phyloP scores from a whole-genome alignment of 1,140 invertebrate genomes.

The Mylabris phalerata region DNA sequence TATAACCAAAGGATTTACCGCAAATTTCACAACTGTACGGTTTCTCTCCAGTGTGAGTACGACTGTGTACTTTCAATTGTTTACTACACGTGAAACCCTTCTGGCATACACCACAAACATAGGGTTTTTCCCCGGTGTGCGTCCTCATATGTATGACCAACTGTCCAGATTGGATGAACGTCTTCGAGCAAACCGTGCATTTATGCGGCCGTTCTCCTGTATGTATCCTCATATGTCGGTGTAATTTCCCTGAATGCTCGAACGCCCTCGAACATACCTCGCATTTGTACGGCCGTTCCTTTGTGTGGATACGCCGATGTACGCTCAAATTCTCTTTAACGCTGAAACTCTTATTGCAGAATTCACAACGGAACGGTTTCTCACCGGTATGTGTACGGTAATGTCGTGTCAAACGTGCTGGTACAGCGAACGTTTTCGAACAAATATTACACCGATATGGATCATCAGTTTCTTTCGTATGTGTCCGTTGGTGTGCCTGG shows the following conservation, averaged over 20 bases:
- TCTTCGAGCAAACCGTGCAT: constrained; percentile 87
- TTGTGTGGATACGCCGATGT: constrained; percentile 85
- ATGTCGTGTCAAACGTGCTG: constrained; percentile 82
- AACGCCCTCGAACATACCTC: constrained; percentile 85
- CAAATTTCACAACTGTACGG: constrained; percentile 68
- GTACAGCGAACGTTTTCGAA: constrained; percentile 85
- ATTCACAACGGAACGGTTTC: constrained; percentile 68
- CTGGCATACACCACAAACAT: constrained; percentile 74
- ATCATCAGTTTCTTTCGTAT: constrained; percentile 58
- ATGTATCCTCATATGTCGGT: constrained; percentile 88
- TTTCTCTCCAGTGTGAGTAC: constrained; percentile 79
- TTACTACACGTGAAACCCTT: constrained; percentile 88
- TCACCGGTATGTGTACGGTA: constrained; percentile 82
- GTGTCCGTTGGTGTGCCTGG: constrained; percentile 52
- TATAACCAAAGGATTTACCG: constrained; percentile 72
- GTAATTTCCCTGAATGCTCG: constrained; percentile 86
- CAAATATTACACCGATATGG: constrained; percentile 86
- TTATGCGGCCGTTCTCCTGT: constrained; percentile 88
- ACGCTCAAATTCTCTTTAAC: constrained; percentile 89
- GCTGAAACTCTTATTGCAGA: constrained; percentile 85
- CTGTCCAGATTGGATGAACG: constrained; percentile 84
- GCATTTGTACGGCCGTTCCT: constrained; percentile 80
- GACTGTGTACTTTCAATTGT: constrained; percentile 77
- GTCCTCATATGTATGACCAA: constrained; percentile 78
- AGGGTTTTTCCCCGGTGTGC: constrained; percentile 87